These are phyloP conservation scores for Daphoenositta chrysoptera DNA, from an alignment of 2,113 vertebrate genomes.

Conservation along the genomic window DNA sequence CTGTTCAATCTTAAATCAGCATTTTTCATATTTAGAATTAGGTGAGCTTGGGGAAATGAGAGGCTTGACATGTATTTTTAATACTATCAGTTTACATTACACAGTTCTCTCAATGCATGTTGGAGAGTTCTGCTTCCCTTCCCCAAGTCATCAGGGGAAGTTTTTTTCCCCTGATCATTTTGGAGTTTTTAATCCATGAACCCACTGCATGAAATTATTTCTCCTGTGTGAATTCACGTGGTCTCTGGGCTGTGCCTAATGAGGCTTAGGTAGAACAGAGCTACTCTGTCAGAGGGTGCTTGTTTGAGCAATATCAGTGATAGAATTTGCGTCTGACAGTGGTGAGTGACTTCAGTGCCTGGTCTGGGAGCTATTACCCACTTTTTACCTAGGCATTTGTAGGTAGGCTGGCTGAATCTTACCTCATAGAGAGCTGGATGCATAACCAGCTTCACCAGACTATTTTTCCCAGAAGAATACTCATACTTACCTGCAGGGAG, in stretches of 20 bases:
- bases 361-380: neutral
- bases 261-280: neutral
- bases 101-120: neutral
- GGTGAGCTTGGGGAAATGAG: neutral
- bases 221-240: accelerated
- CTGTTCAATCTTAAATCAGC: neutral
- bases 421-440: neutral
- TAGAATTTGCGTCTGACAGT: neutral
- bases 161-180: too few relatives aligned
- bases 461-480: neutral
- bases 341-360: neutral
- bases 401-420: neutral
- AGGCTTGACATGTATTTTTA: neutral
- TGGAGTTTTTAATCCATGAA: neutral
- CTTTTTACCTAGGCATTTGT: neutral
- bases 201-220: neutral
- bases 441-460: neutral
- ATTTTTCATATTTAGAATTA: neutral
- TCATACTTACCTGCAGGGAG: neutral
- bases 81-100: neutral
- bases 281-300: neutral
- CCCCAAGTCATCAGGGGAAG: neutral
- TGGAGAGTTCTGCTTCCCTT: neutral
- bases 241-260: neutral
- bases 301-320: neutral